A percentile compares a stretch with the other conserved stretches of the same genome.
These are phyloP conservation scores for Asarcornis scutulata DNA, from an alignment of 2,113 vertebrate species.

Conservation along the genomic window DNA sequence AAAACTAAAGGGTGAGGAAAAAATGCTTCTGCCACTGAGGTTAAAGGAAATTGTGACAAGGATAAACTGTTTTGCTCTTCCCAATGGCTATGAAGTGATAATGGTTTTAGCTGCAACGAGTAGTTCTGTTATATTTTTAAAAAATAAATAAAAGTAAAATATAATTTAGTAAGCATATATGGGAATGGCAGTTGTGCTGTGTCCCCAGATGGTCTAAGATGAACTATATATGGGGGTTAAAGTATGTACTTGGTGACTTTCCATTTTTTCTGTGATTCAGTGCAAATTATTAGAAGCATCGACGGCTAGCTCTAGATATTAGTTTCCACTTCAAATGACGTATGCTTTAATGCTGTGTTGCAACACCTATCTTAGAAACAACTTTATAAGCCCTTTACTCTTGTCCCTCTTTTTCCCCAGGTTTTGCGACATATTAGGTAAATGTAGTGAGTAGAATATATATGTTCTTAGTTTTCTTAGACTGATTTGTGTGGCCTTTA, in stretches of 20 bases:
- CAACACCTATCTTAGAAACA: not conserved
- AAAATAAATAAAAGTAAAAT: not conserved
- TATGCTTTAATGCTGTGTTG: fast-evolving
- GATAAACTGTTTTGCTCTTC: not conserved
- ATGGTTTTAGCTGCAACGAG: not conserved
- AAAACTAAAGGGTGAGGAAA: not conserved
- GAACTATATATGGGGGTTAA: not conserved
- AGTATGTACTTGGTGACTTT: not conserved
- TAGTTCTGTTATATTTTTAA: not conserved
- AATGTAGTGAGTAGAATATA: not conserved
- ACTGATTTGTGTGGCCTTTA: not conserved
- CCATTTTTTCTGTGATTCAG: not conserved
- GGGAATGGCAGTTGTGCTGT: not conserved
- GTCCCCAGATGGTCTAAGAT: fast-evolving
- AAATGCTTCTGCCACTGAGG: not conserved
- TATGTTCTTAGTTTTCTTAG: not conserved
- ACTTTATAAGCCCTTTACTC: not conserved
- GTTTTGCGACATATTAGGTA: not conserved
- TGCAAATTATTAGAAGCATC: not conserved
- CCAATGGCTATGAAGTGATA: not conserved
- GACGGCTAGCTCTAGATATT: not conserved
- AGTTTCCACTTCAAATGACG: not conserved
- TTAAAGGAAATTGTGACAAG: not conserved
- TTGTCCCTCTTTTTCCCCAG: not conserved
- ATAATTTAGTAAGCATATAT: not conserved